These are phyloP conservation scores for Caradrina clavipalpis DNA, from an alignment of 2,888 invertebrate species.

Conservation along the genomic window DNA sequence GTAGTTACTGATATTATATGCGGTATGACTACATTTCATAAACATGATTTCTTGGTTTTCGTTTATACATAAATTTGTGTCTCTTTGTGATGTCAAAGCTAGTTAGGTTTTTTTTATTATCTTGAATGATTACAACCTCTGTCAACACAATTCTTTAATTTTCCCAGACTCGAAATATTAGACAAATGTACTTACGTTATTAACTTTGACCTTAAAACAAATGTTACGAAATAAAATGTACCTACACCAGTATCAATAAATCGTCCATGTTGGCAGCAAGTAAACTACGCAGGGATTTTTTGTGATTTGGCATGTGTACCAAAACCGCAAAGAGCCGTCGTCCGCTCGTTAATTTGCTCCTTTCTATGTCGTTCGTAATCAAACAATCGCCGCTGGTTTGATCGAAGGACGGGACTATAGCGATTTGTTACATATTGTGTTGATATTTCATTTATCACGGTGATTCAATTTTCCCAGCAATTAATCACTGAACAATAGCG, in stretches of 20 bases:
- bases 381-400: slow-evolving; percentile 66
- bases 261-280: slow-evolving; percentile 24
- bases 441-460: slow-evolving; percentile 82
- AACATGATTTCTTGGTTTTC: too few species aligned
- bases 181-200: neutral
- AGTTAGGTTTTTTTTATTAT: too few species aligned
- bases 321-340: slow-evolving; percentile 49
- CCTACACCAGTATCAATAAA: slow-evolving; percentile 14
- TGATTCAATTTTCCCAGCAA: slow-evolving; percentile 80
- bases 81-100: too few species aligned
- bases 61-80: too few species aligned
- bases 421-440: slow-evolving; percentile 80
- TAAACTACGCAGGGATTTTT: slow-evolving; percentile 33
- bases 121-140: slow-evolving; percentile 7
- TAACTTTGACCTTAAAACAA: neutral
- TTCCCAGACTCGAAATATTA: slow-evolving; percentile 1
- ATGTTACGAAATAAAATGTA: slow-evolving; percentile 4
- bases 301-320: slow-evolving; percentile 50
- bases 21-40: too few species aligned
- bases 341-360: slow-evolving; percentile 60
- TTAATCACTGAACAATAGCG: slow-evolving; percentile 80
- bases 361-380: slow-evolving; percentile 65
- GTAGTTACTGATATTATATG: too few species aligned
- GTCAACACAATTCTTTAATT: neutral
- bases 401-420: slow-evolving; percentile 70